A percentile compares a stretch with the other conserved stretches of the same genome.
These are phyloP conservation scores for Hippocampus abdominalis DNA, from an alignment of 2,113 vertebrate species.

Conservation along the genomic window DNA sequence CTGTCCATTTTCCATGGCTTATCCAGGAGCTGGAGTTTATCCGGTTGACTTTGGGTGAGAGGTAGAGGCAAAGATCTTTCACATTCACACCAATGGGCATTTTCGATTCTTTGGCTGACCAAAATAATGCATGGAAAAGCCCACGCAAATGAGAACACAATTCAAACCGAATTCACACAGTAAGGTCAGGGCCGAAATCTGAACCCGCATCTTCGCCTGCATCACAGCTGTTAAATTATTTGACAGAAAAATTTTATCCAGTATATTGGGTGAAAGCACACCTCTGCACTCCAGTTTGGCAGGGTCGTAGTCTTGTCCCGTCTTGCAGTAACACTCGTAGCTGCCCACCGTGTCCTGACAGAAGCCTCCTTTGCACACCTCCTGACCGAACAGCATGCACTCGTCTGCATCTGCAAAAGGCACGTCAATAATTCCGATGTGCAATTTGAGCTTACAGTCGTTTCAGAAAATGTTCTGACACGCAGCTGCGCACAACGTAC, in stretches of 20 bases:
- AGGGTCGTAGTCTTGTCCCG: constrained; percentile 89
- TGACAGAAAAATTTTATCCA: not conserved
- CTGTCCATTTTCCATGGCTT: too few species aligned
- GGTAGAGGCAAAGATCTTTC: too few species aligned
- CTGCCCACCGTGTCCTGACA: constrained; percentile 83
- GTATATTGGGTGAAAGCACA: not conserved
- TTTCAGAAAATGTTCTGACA: not conserved
- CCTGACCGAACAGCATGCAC: constrained; percentile 85
- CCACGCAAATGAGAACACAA: too few species aligned
- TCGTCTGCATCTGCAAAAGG: constrained; percentile 86
- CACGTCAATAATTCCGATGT: constrained; percentile 3
- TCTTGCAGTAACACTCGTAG: constrained; percentile 95
- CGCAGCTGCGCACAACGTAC: not conserved
- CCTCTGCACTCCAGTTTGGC: constrained; percentile 88
- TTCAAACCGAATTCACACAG: too few species aligned
- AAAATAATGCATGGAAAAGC: too few species aligned
- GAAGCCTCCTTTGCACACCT: constrained; percentile 95
- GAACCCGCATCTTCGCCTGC: not conserved
- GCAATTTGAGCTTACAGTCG: not conserved
- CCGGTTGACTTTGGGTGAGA: too few species aligned
- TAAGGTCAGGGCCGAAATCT: not conserved
- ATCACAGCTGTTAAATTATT: not conserved
- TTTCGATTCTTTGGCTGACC: too few species aligned
- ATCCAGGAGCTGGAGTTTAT: too few species aligned
- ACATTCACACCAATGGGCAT: too few species aligned